These are phyloP conservation scores for Neodiprion pinetum DNA, from an alignment of 1,140 invertebrate species.

Conservation along the genomic window DNA sequence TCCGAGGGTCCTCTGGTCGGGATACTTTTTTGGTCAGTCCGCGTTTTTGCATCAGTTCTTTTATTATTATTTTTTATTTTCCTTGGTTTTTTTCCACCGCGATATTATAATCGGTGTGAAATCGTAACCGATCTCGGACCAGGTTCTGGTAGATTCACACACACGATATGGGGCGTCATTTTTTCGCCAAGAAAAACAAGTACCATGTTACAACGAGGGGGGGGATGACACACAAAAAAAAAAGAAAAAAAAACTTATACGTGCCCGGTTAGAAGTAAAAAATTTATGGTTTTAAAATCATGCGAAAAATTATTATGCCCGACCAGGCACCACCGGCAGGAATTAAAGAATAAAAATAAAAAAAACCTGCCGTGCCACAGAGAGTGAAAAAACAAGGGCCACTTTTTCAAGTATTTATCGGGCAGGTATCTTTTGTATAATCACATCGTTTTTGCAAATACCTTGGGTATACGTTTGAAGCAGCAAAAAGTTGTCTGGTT, in stretches of 20 bases:
- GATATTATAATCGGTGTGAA: constrained; percentile 62
- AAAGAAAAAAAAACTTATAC: constrained; percentile 24
- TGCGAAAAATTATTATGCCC: constrained; percentile 50
- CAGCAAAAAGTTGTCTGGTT: neutral
- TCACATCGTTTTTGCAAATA: constrained; percentile 1
- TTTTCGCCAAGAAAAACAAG: constrained; percentile 8
- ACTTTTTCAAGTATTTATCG: neutral
- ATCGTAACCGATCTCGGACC: constrained; percentile 59
- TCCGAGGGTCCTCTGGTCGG: constrained; percentile 28
- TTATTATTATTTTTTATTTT: neutral
- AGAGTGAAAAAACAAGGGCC: neutral
- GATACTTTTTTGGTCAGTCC: constrained; percentile 33
- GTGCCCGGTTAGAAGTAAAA: constrained; percentile 18
- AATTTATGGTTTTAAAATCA: constrained; percentile 61
- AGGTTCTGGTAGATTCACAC: constrained; percentile 4
- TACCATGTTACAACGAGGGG: neutral
- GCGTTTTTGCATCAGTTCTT: neutral
- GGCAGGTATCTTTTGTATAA: neutral
- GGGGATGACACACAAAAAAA: constrained; percentile 12
- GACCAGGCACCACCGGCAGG: constrained; percentile 9
- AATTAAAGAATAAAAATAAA: constrained; percentile 6
- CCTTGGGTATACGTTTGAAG: neutral
- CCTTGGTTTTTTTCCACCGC: constrained; percentile 16
- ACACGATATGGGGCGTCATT: neutral
- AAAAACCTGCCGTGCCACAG: constrained; percentile 3